Evolutionary conservation across 1,140 invertebrate genomes (phyloP).

Genomic region (Bradynema listronoti): DNA sequence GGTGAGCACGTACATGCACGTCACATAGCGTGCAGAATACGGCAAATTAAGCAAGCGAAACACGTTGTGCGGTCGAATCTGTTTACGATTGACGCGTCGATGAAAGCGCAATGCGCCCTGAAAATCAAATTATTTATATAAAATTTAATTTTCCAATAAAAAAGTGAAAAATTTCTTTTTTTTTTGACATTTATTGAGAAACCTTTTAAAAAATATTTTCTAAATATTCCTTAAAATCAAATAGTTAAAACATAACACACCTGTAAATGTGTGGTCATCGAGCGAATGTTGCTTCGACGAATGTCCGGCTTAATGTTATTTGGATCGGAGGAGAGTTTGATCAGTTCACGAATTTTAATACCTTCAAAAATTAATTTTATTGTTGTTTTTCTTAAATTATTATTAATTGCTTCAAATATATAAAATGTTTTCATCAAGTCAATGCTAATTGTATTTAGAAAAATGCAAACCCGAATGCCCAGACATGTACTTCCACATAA

Average conservation of each 20-base stretch:
- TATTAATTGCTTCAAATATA: too few species aligned
- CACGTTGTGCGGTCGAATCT: constrained; percentile 39
- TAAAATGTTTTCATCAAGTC: too few species aligned
- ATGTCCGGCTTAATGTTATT: constrained; percentile 52
- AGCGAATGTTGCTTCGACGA: constrained; percentile 32
- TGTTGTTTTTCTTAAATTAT: not conserved
- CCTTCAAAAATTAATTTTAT: constrained; percentile 19
- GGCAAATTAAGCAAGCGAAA: constrained; percentile 44
- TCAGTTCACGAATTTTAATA: constrained; percentile 35
- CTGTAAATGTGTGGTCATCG: constrained; percentile 38
- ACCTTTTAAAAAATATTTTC: not conserved
- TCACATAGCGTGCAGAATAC: constrained; percentile 46
- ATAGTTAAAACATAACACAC: constrained; percentile 1
- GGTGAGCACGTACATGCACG: constrained; percentile 46
- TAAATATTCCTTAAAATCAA: too few species aligned
- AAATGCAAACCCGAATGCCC: constrained; percentile 34
- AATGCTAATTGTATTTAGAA: not conserved
- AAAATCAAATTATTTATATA: not conserved
- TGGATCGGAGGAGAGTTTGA: constrained; percentile 41
- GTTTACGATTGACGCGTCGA: constrained; percentile 36
- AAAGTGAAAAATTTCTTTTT: constrained; percentile 7
- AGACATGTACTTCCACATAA: constrained; percentile 56
- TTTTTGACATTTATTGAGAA: not conserved
- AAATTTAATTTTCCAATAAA: not conserved
- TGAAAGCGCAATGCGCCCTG: constrained; percentile 45